Base-by-base conservation (phyloP, 2,888 invertebrate genomes). In the Eledona agricola region DNA sequence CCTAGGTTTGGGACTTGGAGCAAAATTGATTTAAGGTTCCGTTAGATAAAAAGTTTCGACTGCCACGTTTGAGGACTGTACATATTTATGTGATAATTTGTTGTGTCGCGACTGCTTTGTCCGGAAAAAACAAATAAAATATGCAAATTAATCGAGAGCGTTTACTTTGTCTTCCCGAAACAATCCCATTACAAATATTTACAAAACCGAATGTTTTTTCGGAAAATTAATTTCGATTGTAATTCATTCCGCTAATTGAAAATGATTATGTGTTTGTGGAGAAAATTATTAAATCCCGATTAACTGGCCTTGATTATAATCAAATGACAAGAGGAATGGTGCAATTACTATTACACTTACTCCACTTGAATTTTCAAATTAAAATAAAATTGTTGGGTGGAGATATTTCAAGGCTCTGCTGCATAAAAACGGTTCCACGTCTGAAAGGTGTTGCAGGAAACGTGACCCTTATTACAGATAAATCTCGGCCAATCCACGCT, bases 301-400 rank as follows among this genome's bases (percentile, higher is more conserved):
- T 32, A 12, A 32, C 4, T 25, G 19, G 20, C 25, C 37, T 28
- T 40, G 16, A 2, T 10, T 5, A 9, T 19, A 40, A 28, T 17
- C 4, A 20, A 10, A 7, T 25, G 25, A 40, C 19, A 40, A 17
- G 23, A 34, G 12, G 37, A 28, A 28, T 19, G 40, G 45, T 45
- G 34, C 12, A 34, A 45, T 45, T 45, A 40, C 6, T 28, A 32
- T 29, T 42, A 32, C 45, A 16, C 17, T 45, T 45, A 34, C 45
- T 28, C 28, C 22, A 5, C 31, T 29, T 11, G n/a, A 45, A n/a
- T 45, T 45, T 45, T 34, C 23, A 12, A 45, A 23, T 45, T 25
- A 25, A 34, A 45, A 45, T 45, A 45, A 45, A 34, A 45, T 34
- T 34, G 32, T 45, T 45, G 45, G 45, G 45, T 45, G 45, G 45